Conservation (phyloP, 2,888 invertebrate genomes). For the Cephalotes varians region DNA sequence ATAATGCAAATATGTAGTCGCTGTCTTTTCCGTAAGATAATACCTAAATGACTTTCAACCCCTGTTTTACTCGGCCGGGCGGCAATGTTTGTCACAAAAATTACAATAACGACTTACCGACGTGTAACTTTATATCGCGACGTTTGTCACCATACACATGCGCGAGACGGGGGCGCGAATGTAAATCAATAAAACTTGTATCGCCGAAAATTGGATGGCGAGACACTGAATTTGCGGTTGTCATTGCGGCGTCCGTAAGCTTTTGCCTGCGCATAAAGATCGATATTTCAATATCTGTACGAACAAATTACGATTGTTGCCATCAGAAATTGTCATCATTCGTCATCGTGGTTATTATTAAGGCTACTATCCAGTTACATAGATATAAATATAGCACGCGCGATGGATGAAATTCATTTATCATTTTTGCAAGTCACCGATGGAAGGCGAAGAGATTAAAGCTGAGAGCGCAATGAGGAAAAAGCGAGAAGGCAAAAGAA, state of each 20-base stretch:
- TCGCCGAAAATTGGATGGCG: not conserved
- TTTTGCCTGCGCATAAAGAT: not conserved
- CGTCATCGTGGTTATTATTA: constrained; percentile 60
- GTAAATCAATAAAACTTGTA: constrained; percentile 22
- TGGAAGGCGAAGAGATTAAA: constrained; percentile 70
- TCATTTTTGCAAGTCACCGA: constrained; percentile 80
- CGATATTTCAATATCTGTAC: constrained; percentile 25
- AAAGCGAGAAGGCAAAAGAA: constrained; percentile 54
- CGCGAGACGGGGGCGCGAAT: not conserved
- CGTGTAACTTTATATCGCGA: constrained; percentile 14
- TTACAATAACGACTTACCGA: constrained; percentile 11
- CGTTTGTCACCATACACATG: not conserved
- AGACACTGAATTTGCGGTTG: constrained; percentile 11
- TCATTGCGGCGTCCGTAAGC: not conserved
- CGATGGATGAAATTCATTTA: constrained; percentile 80
- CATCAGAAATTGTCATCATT: constrained; percentile 32
- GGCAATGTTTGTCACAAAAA: constrained; percentile 33
- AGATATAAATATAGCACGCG: constrained; percentile 74
- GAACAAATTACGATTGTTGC: not conserved
- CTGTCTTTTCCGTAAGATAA: constrained; percentile 58
- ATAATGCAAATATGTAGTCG: constrained; percentile 64
- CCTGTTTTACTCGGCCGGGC: constrained; percentile 1
- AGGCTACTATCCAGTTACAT: constrained; percentile 74
- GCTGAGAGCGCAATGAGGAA: constrained; percentile 59
- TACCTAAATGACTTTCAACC: constrained; percentile 58